Evolutionary conservation across 2,797 vertebrate species (phyloP).

Genomic region (Crenuchus spilurus): DNA sequence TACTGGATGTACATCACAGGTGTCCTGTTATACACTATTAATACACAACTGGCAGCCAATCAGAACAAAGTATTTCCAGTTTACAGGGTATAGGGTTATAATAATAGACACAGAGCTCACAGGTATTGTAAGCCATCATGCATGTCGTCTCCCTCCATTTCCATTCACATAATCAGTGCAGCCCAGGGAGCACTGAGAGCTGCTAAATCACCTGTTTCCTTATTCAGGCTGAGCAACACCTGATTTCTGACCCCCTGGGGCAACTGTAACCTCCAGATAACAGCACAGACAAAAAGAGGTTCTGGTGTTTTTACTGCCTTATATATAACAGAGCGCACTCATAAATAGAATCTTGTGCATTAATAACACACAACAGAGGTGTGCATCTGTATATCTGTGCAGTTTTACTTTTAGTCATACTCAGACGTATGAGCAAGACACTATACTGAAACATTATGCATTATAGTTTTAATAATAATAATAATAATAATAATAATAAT

Average conservation of each 20-base stretch:
- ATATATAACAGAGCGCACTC: slow-evolving; percentile 10
- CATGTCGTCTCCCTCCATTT: neutral
- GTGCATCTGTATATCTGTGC: no score
- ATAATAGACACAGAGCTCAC: neutral
- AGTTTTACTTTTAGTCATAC: no score
- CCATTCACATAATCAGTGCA: slow-evolving; percentile 16
- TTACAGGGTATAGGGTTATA: neutral
- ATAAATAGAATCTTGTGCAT: neutral
- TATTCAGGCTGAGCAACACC: slow-evolving; percentile 22
- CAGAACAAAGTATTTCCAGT: neutral
- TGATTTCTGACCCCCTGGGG: neutral
- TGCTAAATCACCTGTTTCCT: slow-evolving; percentile 35
- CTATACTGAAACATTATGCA: no score
- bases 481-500: no score
- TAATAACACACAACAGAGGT: no score
- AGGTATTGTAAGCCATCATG: neutral
- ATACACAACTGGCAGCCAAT: no score
- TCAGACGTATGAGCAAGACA: no score
- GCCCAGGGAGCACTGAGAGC: slow-evolving; percentile 30
- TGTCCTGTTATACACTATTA: no score
- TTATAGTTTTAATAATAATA: no score
- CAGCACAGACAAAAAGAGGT: slow-evolving; percentile 37
- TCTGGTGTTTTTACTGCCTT: slow-evolving; percentile 14
- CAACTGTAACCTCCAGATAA: slow-evolving; percentile 25
- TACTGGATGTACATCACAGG: no score